Evolutionary conservation across 2,797 vertebrate genomes (phyloP).

Genomic region (Champsocephalus gunnari): DNA sequence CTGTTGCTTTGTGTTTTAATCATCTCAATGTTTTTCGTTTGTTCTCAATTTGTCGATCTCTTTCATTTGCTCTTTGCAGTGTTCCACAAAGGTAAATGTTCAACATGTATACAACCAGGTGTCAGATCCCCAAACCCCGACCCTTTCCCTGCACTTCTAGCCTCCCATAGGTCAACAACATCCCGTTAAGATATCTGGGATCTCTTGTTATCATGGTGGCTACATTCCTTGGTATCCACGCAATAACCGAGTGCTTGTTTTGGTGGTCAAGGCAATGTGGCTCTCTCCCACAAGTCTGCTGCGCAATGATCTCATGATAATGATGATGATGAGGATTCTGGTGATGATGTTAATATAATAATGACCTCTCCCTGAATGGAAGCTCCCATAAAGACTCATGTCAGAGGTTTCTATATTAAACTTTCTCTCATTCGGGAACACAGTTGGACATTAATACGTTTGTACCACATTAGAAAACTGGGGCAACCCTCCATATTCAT

Average conservation of each 20-base stretch:
- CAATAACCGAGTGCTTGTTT: slow-evolving; percentile 81
- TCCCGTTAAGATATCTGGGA: slow-evolving; percentile 21
- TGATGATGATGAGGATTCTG: slow-evolving; percentile 54
- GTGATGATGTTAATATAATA: slow-evolving; percentile 49
- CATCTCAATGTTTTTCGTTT: slow-evolving; percentile 49
- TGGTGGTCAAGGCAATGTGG: slow-evolving; percentile 80
- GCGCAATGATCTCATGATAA: slow-evolving; percentile 46
- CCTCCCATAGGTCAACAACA: slow-evolving; percentile 23
- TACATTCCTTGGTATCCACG: slow-evolving; percentile 85
- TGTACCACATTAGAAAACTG: slow-evolving; percentile 28
- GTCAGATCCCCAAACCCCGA: slow-evolving; percentile 24
- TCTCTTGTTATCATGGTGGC: slow-evolving; percentile 65
- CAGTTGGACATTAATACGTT: slow-evolving; percentile 17
- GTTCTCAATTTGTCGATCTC: slow-evolving; percentile 73
- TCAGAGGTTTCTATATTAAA: slow-evolving; percentile 82
- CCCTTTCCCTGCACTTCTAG: slow-evolving; percentile 36
- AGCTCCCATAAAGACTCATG: slow-evolving; percentile 83
- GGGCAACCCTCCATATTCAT: slow-evolving; percentile 59
- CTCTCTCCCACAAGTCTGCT: slow-evolving; percentile 57
- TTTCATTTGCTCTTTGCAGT: slow-evolving; percentile 76
- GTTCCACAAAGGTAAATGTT: slow-evolving; percentile 78
- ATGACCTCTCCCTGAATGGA: slow-evolving; percentile 76
- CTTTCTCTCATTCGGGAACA: slow-evolving; percentile 34
- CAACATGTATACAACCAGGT: slow-evolving; percentile 41
- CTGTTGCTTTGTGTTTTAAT: slow-evolving; percentile 51